Percentiles rank a stretch among this genome's conserved stretches.
Conservation (phyloP, 2,113 vertebrate genomes). For the Tenebrosternarchus preto region DNA sequence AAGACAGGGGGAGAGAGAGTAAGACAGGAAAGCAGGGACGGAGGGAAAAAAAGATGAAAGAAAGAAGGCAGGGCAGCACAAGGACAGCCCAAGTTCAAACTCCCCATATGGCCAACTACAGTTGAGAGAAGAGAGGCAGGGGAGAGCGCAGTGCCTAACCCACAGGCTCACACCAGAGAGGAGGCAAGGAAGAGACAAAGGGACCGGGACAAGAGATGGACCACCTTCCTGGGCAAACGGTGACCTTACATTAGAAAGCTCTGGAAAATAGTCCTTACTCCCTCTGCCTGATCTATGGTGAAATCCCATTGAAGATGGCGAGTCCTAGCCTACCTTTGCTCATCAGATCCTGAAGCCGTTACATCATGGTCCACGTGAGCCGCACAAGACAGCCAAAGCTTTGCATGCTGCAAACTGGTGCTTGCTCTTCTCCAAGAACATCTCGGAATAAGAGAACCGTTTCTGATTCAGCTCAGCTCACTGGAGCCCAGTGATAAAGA, state of each 20-base stretch:
- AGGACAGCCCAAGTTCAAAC: slow-evolving; percentile 40
- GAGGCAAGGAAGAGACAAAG: background rate
- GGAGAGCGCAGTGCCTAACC: slow-evolving; percentile 35
- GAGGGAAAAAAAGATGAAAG: background rate
- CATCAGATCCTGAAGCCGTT: too few relatives aligned
- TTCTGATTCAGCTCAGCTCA: too few relatives aligned
- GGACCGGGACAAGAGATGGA: too few relatives aligned
- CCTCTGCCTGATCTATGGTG: too few relatives aligned
- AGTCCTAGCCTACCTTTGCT: too few relatives aligned
- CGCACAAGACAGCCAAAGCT: too few relatives aligned
- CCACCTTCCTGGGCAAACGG: background rate
- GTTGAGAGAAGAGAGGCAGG: background rate
- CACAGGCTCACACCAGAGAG: slow-evolving; percentile 11
- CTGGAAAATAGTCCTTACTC: background rate
- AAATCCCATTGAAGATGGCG: too few relatives aligned
- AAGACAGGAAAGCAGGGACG: background rate
- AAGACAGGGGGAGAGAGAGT: background rate
- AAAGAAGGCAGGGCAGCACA: slow-evolving; percentile 20
- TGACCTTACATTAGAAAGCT: background rate
- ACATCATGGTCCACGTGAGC: too few relatives aligned
- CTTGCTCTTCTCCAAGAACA: too few relatives aligned
- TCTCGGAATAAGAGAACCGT: too few relatives aligned
- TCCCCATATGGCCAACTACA: slow-evolving; percentile 43
- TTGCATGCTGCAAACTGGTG: too few relatives aligned
- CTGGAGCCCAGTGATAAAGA: too few relatives aligned